phyloP scores from a whole-genome alignment of 2,888 invertebrate genomes.

The Boloria selene region DNA sequence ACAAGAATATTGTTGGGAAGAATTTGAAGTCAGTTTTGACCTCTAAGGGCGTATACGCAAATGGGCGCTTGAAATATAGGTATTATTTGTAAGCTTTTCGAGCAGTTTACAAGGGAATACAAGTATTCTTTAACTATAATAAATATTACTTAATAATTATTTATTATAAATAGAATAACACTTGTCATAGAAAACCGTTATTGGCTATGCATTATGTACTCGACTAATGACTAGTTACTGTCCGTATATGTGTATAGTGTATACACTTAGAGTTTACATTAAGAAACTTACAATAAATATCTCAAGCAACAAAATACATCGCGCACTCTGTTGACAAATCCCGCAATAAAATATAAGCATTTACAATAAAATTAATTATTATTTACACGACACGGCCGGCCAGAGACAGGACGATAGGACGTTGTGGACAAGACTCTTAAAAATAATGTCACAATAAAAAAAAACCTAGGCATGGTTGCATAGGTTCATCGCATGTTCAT shows the following conservation, averaged over 20 bases:
- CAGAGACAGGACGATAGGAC: constrained; percentile 52
- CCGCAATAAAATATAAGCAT: constrained; percentile 83
- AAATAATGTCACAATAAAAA: background rate
- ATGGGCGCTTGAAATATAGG: background rate
- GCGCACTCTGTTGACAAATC: constrained; percentile 81
- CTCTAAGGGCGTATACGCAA: too few relatives aligned
- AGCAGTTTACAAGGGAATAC: background rate
- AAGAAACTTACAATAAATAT: constrained; percentile 78
- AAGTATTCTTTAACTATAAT: background rate
- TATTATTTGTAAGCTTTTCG: background rate
- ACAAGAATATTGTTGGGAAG: too few relatives aligned
- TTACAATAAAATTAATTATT: constrained; percentile 83
- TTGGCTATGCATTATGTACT: constrained; percentile 23
- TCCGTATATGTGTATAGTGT: constrained; percentile 49
- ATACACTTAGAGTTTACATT: constrained; percentile 70
- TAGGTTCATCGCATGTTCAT: background rate
- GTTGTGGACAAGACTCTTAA: constrained; percentile 52
- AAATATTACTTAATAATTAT: constrained; percentile 11
- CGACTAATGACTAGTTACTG: constrained; percentile 43
- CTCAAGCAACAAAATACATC: constrained; percentile 77
- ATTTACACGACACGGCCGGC: constrained; percentile 79
- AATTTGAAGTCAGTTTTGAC: too few relatives aligned
- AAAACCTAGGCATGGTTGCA: too few relatives aligned
- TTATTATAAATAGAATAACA: constrained; percentile 4
- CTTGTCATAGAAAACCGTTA: constrained; percentile 16